These are phyloP conservation scores for Anguilla pacifica DNA, from an alignment of 2,797 vertebrate genomes.

Conservation along the genomic window DNA sequence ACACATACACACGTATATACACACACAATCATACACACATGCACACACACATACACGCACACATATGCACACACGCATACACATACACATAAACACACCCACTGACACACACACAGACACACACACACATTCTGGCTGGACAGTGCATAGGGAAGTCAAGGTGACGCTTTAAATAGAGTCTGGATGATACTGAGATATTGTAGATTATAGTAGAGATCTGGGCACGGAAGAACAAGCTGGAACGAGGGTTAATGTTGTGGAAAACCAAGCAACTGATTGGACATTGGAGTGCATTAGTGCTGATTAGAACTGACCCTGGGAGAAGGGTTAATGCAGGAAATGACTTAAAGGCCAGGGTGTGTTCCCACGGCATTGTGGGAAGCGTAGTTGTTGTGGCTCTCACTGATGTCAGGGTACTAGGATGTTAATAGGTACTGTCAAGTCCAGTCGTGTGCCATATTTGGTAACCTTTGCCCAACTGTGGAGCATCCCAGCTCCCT, in stretches of 20 bases:
- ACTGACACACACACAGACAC: conserved; percentile 19
- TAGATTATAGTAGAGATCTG: background rate
- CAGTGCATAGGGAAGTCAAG: background rate
- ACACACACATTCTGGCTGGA: background rate
- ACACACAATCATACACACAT: conserved; percentile 31
- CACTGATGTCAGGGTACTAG: background rate
- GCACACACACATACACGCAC: conserved; percentile 37
- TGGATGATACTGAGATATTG: conserved; percentile 5
- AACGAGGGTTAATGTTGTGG: background rate
- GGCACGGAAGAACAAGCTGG: background rate
- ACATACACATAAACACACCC: conserved; percentile 22
- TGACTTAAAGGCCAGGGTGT: background rate
- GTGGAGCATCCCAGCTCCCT: background rate
- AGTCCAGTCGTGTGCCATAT: background rate
- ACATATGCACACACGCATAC: conserved; percentile 34
- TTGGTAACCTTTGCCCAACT: background rate
- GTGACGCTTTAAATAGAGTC: background rate
- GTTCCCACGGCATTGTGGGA: background rate
- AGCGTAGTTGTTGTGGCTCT: background rate
- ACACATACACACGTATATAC: conserved; percentile 37
- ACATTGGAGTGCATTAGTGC: background rate
- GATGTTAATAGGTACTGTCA: background rate
- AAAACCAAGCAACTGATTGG: background rate
- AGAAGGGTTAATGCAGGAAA: conserved; percentile 11
- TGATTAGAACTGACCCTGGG: background rate